Conservation (phyloP, 1,140 invertebrate species). For the Cataglyphis hispanica region DNA sequence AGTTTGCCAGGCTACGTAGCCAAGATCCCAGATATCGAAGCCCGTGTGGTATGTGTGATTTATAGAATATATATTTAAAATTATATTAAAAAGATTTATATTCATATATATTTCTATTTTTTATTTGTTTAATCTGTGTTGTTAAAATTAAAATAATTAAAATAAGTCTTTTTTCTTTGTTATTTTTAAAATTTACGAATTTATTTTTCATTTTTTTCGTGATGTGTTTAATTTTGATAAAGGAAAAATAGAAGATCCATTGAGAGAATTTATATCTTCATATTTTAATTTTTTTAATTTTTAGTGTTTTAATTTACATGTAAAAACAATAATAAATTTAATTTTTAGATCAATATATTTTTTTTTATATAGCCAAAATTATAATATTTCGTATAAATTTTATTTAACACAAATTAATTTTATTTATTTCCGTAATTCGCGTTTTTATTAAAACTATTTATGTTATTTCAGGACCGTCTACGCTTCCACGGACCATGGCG, state of each 20-base stretch:
- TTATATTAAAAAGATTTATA: no score
- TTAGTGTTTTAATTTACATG: no score
- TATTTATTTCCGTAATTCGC: neutral
- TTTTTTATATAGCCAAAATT: neutral
- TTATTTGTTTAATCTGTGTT: neutral
- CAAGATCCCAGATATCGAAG: slow-evolving; percentile 94
- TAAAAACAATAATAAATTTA: no score
- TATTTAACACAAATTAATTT: neutral
- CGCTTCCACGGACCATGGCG: slow-evolving; percentile 92
- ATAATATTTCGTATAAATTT: neutral
- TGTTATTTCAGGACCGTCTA: slow-evolving; percentile 87
- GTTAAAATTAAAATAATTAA: neutral
- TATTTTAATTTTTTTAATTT: no score
- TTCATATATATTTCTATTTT: slow-evolving; percentile 40
- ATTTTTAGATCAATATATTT: no score
- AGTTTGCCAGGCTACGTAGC: slow-evolving; percentile 93
- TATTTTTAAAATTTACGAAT: neutral
- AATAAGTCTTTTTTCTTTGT: neutral
- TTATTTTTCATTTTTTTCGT: neutral
- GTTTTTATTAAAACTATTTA: neutral
- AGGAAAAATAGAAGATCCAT: no score
- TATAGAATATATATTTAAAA: slow-evolving; percentile 60
- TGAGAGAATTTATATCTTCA: no score
- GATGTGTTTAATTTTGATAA: no score
- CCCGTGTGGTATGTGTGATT: slow-evolving; percentile 79